A percentile compares a stretch with the other conserved stretches of the same genome.
phyloP scores from a whole-genome alignment of 2,888 invertebrate species.

The Eugnorisma glareosa region DNA sequence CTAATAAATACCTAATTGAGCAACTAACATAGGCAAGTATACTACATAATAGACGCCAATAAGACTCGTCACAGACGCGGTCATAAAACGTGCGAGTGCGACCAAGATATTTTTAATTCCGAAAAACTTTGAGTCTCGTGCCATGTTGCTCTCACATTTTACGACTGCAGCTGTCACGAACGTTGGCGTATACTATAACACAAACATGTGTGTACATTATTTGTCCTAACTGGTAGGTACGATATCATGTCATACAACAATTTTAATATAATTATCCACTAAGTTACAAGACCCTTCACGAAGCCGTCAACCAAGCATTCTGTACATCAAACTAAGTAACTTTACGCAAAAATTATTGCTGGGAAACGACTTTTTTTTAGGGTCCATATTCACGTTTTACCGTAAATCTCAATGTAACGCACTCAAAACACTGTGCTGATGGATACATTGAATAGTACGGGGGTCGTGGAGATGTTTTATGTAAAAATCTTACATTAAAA shows the following conservation, averaged over 20 bases:
- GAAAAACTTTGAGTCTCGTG: background rate
- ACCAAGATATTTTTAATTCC: background rate
- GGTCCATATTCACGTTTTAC: no score
- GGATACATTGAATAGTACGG: no score
- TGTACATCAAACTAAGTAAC: no score
- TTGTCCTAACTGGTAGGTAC: slow-evolving; percentile 80
- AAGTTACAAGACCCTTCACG: no score
- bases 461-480: no score
- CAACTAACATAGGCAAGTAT: slow-evolving; percentile 70
- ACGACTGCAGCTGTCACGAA: background rate
- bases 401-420: no score
- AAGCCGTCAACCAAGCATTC: no score
- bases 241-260: slow-evolving; percentile 65
- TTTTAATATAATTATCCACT: slow-evolving; percentile 34
- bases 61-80: background rate
- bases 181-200: slow-evolving; percentile 43
- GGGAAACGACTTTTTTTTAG: no score
- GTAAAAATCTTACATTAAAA: no score
- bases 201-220: slow-evolving; percentile 71
- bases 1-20: slow-evolving; percentile 78
- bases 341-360: no score
- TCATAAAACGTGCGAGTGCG: background rate
- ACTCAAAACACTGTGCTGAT: no score
- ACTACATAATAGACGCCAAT: slow-evolving; percentile 28
- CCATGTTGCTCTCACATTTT: background rate